Conservation (phyloP, 2,113 vertebrate genomes). For the Acrocephalus kingi region DNA sequence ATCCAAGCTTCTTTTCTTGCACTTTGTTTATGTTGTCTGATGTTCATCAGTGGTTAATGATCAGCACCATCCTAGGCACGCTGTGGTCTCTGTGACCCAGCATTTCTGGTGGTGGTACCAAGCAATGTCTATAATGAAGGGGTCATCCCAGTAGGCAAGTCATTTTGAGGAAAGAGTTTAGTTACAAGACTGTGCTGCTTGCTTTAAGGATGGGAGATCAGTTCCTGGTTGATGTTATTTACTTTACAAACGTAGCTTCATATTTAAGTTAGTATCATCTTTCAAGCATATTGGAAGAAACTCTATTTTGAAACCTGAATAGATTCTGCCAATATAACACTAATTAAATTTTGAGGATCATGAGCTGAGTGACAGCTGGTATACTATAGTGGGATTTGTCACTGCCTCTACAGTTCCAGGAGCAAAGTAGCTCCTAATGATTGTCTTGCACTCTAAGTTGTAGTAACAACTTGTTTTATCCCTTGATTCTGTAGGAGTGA, state of each 20-base stretch:
- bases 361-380: not conserved
- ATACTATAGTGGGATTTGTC: not conserved
- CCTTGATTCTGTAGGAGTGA: constrained; percentile 33
- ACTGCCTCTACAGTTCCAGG: not conserved
- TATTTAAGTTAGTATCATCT: not conserved
- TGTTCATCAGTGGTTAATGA: not conserved
- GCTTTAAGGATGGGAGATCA: not conserved
- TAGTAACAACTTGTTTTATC: not conserved
- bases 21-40: fast-evolving
- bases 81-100: not conserved
- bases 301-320: not conserved
- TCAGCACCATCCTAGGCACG: not conserved
- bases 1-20: not conserved
- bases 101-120: not conserved
- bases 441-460: not conserved
- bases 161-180: not conserved
- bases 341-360: not conserved
- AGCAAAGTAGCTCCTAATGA: not conserved
- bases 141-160: not conserved
- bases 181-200: not conserved
- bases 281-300: not conserved
- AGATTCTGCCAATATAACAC: not conserved
- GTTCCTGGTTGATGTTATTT: not conserved
- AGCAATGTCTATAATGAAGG: fast-evolving
- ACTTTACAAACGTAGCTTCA: fast-evolving